Base-by-base conservation (phyloP, 2,888 invertebrate species). In the Alloscopus bannaensis region DNA sequence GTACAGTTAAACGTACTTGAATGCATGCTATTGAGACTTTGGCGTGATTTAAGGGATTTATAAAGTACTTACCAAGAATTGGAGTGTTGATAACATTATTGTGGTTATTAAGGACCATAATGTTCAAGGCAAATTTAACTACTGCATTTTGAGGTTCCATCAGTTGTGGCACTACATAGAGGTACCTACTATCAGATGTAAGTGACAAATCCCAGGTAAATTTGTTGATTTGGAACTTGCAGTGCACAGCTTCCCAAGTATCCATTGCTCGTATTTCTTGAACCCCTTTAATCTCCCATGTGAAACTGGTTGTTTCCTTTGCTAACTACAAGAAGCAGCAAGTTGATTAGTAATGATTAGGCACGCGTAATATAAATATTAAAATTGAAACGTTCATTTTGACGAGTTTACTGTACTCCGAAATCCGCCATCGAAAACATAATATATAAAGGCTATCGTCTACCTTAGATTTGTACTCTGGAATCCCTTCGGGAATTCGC, bases 231-330 rank as follows among this genome's bases (percentile, higher is more conserved):
- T 77, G 59, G 24, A 81, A 81, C 45, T 78, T 57, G 45, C 72
- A 72, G 20, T 72, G 57, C 1, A 78, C 47, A 26, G 72, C 78
- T 45, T 66, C 68, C 81, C 81, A 81, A 0, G 62, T 47, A 11
- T 73, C 69, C 64, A 69, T 57, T 16, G 20, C 40, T 36, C 47
- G 3, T 2, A 81, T 78, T 8, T 77, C 64, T 0, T 60, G 42
- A 13, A 73, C 73, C 2, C 57, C 81, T 42, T 78, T 78, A 16
- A 81, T 69, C 45, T 77, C 76, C 81, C 81, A 81, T 45, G 72
- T 69, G 50, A 81, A 81, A 20, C 64, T 68, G 2, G 66, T 72
- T 8, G 62, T 69, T n/a, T 71, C 80, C 31, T 28, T 57, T 18
- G 76, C 72, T 1, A 81, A 18, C 77, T 76, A 31, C 13, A 45